Percentiles rank a stretch among this genome's conserved stretches.
These are phyloP conservation scores for Triplophysa rosa DNA, from an alignment of 2,113 vertebrate species.

Conservation along the genomic window DNA sequence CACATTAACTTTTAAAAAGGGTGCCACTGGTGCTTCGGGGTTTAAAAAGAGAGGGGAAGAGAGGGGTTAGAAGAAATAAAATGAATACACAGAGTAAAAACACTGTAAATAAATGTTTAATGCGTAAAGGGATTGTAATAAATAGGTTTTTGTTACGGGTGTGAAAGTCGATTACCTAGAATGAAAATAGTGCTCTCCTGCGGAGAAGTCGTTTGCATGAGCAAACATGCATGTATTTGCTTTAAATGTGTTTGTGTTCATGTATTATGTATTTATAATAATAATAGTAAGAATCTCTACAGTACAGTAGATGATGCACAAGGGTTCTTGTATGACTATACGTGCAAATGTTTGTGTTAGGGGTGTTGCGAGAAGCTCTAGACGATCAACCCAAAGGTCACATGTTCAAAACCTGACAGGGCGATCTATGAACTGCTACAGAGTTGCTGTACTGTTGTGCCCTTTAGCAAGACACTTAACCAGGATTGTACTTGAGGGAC, in stretches of 20 bases:
- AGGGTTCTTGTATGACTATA: not conserved
- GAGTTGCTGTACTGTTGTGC: not conserved
- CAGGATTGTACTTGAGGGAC: constrained; percentile 11
- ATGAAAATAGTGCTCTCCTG: constrained; percentile 35
- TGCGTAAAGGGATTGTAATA: constrained; percentile 55
- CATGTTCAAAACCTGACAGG: constrained; percentile 8
- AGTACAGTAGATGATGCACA: constrained; percentile 16
- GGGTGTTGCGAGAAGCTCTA: not conserved
- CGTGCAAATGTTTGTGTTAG: constrained; percentile 20
- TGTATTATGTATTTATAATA: constrained; percentile 47
- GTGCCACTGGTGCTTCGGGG: constrained; percentile 77
- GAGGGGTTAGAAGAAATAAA: constrained; percentile 56
- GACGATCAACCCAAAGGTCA: constrained; percentile 23
- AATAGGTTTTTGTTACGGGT: constrained; percentile 53
- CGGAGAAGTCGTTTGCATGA: constrained; percentile 40
- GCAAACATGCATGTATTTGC: constrained; percentile 36
- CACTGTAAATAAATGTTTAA: constrained; percentile 58
- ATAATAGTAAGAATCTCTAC: not conserved
- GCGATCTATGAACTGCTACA: constrained; percentile 17
- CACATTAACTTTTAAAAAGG: constrained; percentile 90
- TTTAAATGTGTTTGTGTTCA: constrained; percentile 49
- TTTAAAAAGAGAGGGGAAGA: constrained; percentile 63
- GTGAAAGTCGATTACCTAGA: constrained; percentile 54
- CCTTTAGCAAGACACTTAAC: constrained; percentile 8
- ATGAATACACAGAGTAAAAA: constrained; percentile 58